Evolutionary conservation across 64 coral and sea anemone genomes (phyloP).

Genomic region (Hydrozoanthus tunicans): DNA sequence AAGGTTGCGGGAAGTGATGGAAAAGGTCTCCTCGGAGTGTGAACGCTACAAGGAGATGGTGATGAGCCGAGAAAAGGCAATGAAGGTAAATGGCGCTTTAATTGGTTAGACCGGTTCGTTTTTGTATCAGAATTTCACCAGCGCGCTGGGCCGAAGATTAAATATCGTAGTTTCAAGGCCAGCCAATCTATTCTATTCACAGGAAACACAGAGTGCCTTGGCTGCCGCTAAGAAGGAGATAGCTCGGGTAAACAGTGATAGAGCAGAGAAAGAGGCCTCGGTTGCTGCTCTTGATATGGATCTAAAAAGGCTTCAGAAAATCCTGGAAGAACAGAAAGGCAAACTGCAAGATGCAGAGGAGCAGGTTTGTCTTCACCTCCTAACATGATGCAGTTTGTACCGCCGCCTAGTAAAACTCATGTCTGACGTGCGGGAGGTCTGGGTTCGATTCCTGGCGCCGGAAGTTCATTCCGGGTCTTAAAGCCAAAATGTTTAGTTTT

Average conservation of each 20-base stretch:
- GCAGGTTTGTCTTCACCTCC: constrained; percentile 55
- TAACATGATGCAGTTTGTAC: too few relatives aligned
- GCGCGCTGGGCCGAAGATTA: too few relatives aligned
- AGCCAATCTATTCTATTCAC: not conserved
- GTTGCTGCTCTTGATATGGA: constrained; percentile 75
- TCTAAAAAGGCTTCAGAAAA: constrained; percentile 59
- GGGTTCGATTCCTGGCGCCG: too few relatives aligned
- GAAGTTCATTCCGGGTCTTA: too few relatives aligned
- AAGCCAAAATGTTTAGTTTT: too few relatives aligned
- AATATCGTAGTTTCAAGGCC: not conserved
- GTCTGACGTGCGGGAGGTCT: too few relatives aligned
- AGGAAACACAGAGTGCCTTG: constrained; percentile 69
- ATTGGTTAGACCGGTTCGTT: not conserved
- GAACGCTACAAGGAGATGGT: constrained; percentile 87
- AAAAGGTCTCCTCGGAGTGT: constrained; percentile 88
- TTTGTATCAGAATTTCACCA: not conserved
- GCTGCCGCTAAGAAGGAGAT: constrained; percentile 55
- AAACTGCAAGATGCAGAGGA: constrained; percentile 67
- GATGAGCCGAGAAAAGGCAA: constrained; percentile 83
- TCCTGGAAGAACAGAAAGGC: constrained; percentile 49
- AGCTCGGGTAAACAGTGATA: constrained; percentile 63
- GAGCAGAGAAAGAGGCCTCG: constrained; percentile 82
- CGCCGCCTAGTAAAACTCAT: too few relatives aligned
- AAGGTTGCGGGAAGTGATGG: constrained; percentile 74
- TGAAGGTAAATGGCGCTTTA: constrained; percentile 54